These are phyloP conservation scores for Drosophila algonquin DNA, from an alignment of 2,888 invertebrate species.

Conservation along the genomic window DNA sequence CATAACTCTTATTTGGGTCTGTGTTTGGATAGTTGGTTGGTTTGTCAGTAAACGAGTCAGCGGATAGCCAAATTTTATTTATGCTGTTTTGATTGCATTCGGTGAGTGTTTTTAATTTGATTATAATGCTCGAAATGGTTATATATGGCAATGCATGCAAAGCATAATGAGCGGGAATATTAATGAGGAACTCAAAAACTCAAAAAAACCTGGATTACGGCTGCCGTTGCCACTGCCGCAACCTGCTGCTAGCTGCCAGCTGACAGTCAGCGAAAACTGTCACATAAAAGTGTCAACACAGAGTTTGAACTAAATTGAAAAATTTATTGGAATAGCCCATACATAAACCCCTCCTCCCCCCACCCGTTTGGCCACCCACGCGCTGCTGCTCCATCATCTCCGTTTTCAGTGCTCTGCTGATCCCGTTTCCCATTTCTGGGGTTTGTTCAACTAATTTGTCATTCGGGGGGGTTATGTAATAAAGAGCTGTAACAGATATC, in stretches of 20 bases:
- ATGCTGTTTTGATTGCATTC: conserved; percentile 75
- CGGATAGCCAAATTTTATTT: conserved; percentile 58
- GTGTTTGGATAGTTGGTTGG: conserved; percentile 5
- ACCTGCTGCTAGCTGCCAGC: too few relatives aligned
- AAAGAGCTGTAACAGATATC: conserved; percentile 39
- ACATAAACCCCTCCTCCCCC: not conserved
- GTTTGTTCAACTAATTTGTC: conserved; percentile 28
- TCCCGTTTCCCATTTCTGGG: conserved; percentile 11
- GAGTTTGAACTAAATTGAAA: conserved; percentile 43
- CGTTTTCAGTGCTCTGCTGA: conserved; percentile 35
- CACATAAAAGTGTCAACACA: conserved; percentile 58
- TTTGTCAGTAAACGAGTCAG: conserved; percentile 28
- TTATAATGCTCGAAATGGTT: conserved; percentile 74
- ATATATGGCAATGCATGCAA: conserved; percentile 54
- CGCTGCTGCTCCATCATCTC: conserved; percentile 27
- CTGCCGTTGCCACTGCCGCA: too few relatives aligned
- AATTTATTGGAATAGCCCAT: conserved; percentile 54
- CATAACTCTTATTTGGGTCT: conserved; percentile 59
- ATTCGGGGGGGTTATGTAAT: conserved; percentile 58
- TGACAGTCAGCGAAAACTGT: conserved; percentile 48
- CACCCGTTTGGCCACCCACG: conserved; percentile 45
- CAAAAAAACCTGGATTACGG: conserved; percentile 22
- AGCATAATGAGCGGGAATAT: conserved; percentile 66
- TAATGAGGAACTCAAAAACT: conserved; percentile 41
- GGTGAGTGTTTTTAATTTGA: conserved; percentile 77